phyloP scores from a whole-genome alignment of 2,888 invertebrate species.

The Autographa pulchrina region DNA sequence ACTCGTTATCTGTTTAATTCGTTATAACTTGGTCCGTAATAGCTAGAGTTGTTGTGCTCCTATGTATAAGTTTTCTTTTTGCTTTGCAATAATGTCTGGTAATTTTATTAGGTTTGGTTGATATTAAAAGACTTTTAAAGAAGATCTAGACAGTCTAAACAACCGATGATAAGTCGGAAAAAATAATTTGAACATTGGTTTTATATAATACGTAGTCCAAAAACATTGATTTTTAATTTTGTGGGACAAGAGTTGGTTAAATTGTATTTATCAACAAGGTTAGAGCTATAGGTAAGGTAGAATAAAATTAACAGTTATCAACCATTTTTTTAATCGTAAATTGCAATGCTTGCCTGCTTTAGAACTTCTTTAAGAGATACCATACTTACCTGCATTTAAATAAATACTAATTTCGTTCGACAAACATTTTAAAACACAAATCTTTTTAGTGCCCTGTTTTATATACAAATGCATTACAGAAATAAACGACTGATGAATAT shows the following conservation, averaged over 20 bases:
- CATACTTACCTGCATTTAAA: background rate
- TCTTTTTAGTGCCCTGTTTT: constrained; percentile 37
- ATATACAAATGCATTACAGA: constrained; percentile 28
- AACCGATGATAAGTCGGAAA: background rate
- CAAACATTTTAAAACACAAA: constrained; percentile 10
- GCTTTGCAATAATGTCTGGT: background rate
- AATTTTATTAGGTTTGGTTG: background rate
- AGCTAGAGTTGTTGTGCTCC: constrained; percentile 13
- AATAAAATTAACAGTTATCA: too few relatives aligned
- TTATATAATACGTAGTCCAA: too few relatives aligned
- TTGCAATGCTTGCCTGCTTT: too few relatives aligned
- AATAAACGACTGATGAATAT: constrained; percentile 28
- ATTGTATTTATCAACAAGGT: too few relatives aligned
- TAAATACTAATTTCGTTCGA: background rate
- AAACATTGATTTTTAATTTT: too few relatives aligned
- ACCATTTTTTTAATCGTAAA: too few relatives aligned
- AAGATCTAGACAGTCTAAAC: background rate
- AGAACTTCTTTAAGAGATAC: too few relatives aligned
- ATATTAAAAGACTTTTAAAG: background rate
- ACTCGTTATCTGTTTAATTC: constrained; percentile 43
- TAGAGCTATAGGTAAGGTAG: too few relatives aligned
- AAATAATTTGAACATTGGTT: too few relatives aligned
- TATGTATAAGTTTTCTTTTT: background rate
- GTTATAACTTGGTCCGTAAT: constrained; percentile 31
- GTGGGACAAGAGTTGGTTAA: too few relatives aligned